These are phyloP conservation scores for Euura saliciscinereae DNA, from an alignment of 1,140 invertebrate genomes.

Conservation along the genomic window DNA sequence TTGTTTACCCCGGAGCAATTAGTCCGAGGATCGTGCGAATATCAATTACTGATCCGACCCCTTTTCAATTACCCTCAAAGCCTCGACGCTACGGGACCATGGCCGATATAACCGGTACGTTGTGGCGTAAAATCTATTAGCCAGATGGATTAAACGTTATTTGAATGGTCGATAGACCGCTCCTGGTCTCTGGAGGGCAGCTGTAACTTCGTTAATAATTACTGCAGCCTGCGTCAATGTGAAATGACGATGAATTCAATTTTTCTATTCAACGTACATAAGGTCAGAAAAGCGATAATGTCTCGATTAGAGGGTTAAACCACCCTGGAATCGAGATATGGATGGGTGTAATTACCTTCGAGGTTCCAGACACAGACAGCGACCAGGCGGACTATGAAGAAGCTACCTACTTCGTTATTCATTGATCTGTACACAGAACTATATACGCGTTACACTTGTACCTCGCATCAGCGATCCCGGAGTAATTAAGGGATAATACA, in stretches of 20 bases:
- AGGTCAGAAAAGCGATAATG: too few species aligned
- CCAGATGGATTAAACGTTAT: background rate
- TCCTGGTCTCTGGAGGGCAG: background rate
- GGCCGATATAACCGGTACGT: background rate
- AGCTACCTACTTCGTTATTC: background rate
- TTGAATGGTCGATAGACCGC: background rate
- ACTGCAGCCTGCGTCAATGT: background rate
- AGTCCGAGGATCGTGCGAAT: background rate
- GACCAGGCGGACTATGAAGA: too few species aligned
- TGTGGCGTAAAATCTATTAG: background rate
- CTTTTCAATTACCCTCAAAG: background rate
- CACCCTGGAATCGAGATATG: too few species aligned
- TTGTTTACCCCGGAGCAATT: background rate
- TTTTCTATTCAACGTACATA: too few species aligned
- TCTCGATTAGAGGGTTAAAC: too few species aligned
- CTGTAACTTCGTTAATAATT: background rate
- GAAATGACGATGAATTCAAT: too few species aligned
- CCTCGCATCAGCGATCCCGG: background rate
- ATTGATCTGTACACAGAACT: background rate
- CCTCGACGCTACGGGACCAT: background rate
- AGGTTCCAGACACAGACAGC: too few species aligned
- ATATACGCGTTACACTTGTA: background rate
- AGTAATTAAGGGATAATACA: constrained; percentile 2
- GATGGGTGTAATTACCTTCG: too few species aligned
- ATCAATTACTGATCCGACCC: background rate